Percentiles rank a stretch among this genome's conserved stretches.
Evolutionary conservation across 2,113 vertebrate genomes (phyloP).

Genomic region (Anthoscopus minutus): DNA sequence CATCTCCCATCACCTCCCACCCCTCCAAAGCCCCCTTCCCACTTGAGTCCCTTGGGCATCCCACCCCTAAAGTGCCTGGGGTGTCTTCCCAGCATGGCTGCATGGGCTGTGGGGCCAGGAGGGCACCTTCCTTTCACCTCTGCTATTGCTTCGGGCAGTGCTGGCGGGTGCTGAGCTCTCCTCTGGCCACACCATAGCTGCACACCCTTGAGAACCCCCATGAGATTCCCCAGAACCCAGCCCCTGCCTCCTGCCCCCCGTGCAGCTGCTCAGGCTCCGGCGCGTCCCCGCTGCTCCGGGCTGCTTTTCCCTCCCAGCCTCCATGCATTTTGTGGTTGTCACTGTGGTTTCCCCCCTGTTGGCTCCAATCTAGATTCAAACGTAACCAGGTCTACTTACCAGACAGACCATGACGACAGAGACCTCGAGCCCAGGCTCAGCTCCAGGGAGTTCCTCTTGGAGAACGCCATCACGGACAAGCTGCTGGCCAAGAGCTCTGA

Average conservation of each 20-base stretch:
- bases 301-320: conserved; percentile 25
- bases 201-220: not conserved
- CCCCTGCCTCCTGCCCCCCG: not conserved
- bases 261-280: conserved; percentile 9
- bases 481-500: conserved; percentile 67
- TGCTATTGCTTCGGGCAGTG: not conserved
- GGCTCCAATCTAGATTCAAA: conserved; percentile 64
- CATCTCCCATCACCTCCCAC: not conserved
- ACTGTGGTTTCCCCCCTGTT: conserved; percentile 29
- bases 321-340: conserved; percentile 41
- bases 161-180: conserved; percentile 4
- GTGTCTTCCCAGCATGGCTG: conserved; percentile 18
- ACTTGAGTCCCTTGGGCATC: not conserved
- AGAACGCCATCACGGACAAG: conserved; percentile 84
- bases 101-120: not conserved
- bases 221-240: not conserved
- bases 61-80: not conserved
- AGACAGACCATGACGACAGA: conserved; percentile 48
- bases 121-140: not conserved
- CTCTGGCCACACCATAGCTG: not conserved
- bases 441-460: conserved; percentile 73
- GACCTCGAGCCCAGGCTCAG: conserved; percentile 17
- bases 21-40: not conserved
- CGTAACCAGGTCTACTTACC: conserved; percentile 62
- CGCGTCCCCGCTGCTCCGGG: not conserved